A percentile compares a stretch with the other conserved stretches of the same genome.
These are phyloP conservation scores for Percina caprodes DNA, from an alignment of 2,113 vertebrate species.

Conservation along the genomic window DNA sequence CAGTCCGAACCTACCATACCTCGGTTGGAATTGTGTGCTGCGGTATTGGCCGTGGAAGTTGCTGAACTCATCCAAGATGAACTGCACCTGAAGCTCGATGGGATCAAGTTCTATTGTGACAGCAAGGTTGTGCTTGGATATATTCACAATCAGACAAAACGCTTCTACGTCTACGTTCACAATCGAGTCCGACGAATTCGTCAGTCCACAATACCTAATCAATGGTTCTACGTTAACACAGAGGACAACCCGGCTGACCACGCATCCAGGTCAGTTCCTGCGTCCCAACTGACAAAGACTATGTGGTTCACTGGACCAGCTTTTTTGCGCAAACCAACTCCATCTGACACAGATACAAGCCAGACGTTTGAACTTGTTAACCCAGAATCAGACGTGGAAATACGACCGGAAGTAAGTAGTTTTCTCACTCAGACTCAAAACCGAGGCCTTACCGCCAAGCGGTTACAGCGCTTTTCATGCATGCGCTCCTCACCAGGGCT, in stretches of 20 bases:
- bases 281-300: neutral
- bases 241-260: neutral
- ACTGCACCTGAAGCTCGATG: neutral
- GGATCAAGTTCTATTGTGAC: neutral
- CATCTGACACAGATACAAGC: neutral
- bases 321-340: neutral
- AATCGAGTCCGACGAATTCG: neutral
- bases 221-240: neutral
- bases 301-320: neutral
- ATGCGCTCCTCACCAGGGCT: neutral
- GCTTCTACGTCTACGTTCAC: neutral
- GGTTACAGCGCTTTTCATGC: neutral
- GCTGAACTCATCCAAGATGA: neutral
- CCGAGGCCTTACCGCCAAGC: neutral
- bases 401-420: neutral
- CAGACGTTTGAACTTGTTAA: neutral
- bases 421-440: neutral
- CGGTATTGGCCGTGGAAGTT: neutral
- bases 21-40: neutral
- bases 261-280: slow-evolving; percentile 1
- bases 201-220: neutral
- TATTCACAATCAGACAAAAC: neutral
- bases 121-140: neutral
- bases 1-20: neutral
- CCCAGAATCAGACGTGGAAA: neutral